These are phyloP conservation scores for Semicossyphus pulcher DNA, from an alignment of 2,113 vertebrate genomes.

Conservation along the genomic window DNA sequence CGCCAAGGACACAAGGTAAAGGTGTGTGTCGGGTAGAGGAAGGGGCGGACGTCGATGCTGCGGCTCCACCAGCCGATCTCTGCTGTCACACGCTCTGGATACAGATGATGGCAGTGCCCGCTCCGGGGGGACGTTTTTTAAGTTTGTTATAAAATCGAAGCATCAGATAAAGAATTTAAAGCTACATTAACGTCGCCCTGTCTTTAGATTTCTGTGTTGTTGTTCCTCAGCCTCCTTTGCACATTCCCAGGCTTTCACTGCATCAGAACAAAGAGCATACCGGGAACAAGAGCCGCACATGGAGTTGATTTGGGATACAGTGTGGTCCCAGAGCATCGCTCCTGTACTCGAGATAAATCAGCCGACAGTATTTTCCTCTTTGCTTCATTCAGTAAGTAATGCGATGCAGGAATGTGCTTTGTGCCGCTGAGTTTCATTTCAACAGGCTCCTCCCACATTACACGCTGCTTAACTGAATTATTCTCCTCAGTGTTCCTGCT, in stretches of 20 bases:
- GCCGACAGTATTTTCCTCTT: conserved; percentile 5
- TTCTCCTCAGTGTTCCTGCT: background rate
- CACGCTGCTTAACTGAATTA: background rate
- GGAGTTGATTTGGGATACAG: conserved; percentile 44
- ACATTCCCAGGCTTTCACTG: conserved; percentile 22
- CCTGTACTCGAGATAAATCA: conserved; percentile 18
- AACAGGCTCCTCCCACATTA: background rate
- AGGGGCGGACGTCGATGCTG: no score
- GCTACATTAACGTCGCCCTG: background rate
- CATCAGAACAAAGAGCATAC: conserved; percentile 25
- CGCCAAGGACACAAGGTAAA: no score
- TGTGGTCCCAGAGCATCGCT: conserved; percentile 17
- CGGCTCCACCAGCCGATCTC: no score
- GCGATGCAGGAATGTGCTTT: conserved; percentile 61
- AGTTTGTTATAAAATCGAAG: background rate
- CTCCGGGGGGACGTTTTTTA: background rate
- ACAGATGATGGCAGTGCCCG: no score
- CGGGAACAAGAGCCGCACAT: conserved; percentile 35
- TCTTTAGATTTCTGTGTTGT: background rate
- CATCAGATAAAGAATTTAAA: background rate
- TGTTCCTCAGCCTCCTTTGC: background rate
- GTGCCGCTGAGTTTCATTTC: conserved; percentile 31
- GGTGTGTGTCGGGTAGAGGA: no score
- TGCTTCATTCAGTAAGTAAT: conserved; percentile 29
- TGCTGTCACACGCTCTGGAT: no score